phyloP scores from a whole-genome alignment of 2,797 vertebrate species.

The Chlorospingus flavigularis region DNA sequence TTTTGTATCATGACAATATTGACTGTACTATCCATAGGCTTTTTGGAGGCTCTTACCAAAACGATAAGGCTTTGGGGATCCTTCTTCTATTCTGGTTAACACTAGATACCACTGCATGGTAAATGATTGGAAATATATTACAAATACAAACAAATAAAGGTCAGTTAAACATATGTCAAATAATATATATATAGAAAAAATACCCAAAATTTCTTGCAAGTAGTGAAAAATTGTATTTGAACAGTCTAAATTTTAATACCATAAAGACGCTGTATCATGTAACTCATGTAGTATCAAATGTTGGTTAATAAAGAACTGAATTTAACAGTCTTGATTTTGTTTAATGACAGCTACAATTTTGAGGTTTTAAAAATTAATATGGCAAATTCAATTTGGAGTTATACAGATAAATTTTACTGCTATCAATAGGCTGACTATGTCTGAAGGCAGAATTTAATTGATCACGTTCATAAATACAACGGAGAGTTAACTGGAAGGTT shows the following conservation, averaged over 20 bases:
- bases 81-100: not conserved
- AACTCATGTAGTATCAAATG: not conserved
- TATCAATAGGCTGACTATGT: not conserved
- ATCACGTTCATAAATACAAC: not conserved
- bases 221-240: not conserved
- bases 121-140: not conserved
- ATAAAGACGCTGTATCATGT: not conserved
- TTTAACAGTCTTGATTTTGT: not conserved
- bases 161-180: not conserved
- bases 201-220: not conserved
- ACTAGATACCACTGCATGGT: not conserved
- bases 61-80: not conserved
- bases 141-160: not conserved
- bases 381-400: not conserved
- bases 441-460: not conserved
- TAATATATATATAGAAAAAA: not conserved
- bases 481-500: not conserved
- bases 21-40: not conserved
- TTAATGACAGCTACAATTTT: not conserved
- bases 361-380: not conserved
- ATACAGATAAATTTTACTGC: not conserved
- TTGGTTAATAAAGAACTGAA: not conserved
- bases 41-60: not conserved
- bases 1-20: not conserved
- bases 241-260: not conserved